Conservation (phyloP, 2,888 invertebrate species). For the Athripsodes cinereus region DNA sequence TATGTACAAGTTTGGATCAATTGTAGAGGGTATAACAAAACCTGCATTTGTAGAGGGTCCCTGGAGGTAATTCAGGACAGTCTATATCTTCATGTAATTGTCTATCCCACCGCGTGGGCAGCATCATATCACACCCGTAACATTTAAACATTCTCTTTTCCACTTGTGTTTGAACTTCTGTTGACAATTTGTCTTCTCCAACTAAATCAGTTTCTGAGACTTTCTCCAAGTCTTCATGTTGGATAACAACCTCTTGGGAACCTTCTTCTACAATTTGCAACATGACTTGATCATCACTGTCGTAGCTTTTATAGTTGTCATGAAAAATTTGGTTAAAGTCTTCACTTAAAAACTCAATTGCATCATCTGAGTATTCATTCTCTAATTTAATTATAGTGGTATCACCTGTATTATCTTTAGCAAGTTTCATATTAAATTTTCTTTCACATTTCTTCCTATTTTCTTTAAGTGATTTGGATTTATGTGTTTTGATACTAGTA, state of each 20-base stretch:
- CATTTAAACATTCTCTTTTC: neutral
- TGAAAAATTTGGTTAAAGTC: neutral
- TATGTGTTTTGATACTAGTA: neutral
- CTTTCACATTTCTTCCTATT: neutral
- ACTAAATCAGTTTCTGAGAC: neutral
- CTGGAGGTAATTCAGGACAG: conserved; percentile 10
- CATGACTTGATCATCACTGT: neutral
- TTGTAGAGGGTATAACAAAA: neutral
- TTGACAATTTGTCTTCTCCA: neutral
- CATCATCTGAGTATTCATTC: neutral
- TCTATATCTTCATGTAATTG: conserved; percentile 11
- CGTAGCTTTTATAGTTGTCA: neutral
- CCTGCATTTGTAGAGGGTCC: conserved; percentile 10
- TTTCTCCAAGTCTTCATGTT: neutral
- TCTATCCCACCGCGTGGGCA: conserved; percentile 1
- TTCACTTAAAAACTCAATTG: neutral
- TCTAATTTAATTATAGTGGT: neutral
- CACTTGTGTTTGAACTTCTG: neutral
- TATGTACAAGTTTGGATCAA: too few species aligned
- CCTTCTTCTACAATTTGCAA: neutral
- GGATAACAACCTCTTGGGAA: neutral
- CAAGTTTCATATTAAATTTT: neutral
- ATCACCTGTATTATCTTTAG: neutral
- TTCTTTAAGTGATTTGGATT: neutral
- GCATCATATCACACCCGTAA: conserved; percentile 8